Base-by-base conservation (phyloP, 2,888 invertebrate genomes). In the Drosophila nr. medialis region DNA sequence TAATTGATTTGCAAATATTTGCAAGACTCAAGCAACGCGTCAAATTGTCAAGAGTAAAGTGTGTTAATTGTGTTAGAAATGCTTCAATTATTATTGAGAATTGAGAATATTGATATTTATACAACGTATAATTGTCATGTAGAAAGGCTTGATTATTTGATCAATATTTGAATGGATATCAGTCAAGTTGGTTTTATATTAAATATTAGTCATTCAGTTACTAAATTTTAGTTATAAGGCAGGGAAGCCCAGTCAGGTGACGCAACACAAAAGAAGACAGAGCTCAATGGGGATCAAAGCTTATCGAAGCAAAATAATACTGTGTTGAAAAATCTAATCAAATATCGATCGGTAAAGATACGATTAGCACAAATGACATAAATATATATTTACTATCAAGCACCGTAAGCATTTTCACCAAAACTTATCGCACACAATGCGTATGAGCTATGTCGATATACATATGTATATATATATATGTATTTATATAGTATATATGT, bases 1-100 rank as follows among this genome's bases (percentile, higher is more conserved):
- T 70, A 80, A 83, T 76, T 65, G 58, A 72, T 61, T 51, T 67
- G 61, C 54, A 72, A 81, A 81, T 85, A 58, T 80, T 80, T 72
- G 40, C n/a, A 32, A 61, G 48, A 45, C 50, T 48, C 64, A 21
- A 53, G 34, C 40, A 48, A 34, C 18, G 51, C 30, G 32, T 55
- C 36, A 36, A 49, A 54, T 49, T 50, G 36, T 58, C 53, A 50
- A 40, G n/a, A 49, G 53, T 24, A 18, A 21, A 15, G 21, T 72
- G 51, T 21, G 1, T 36, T 27, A 55, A 36, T 55, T 36, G 21
- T 34, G 4, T 6, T 27, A 24, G 8, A 24, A 24, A 45, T n/a
- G 11, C 29, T 18, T 24, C 13, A 32, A 30, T 24, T 24, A 4
- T 45, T 45, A 24, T 48, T 24, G 7, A 13, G 6, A 15, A n/a